Base-by-base conservation (phyloP, 2,113 vertebrate species). In the Acrocephalus kingi region DNA sequence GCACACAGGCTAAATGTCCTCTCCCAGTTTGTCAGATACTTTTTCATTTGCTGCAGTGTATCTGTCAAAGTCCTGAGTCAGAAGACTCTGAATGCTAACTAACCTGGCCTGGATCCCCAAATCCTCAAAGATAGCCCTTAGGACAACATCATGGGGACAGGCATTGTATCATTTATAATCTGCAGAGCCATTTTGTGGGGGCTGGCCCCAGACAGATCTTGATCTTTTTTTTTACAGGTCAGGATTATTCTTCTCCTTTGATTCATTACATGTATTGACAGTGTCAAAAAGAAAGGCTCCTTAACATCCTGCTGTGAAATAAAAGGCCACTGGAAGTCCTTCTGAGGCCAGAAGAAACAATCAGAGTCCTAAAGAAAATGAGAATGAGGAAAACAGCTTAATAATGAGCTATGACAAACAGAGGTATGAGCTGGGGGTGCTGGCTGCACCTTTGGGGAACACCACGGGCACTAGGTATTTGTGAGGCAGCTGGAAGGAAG, bases 91-190 rank as follows among this genome's bases (percentile, higher is more conserved):
- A 90, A 93, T 94, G 52, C 68, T 86, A 93, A 94, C 69, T 82
- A 92, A 66, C 12, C 21, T 72, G 86, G 93, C 79, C 72, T 68
- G 64, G 48, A 78, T 92, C 93, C 90, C 89, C 61, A 94, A 95
- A 80, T 84, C 68, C 68, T 95, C 93, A 63, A 93, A 51, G 90
- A 88, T 8, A 95, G 90, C 90, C 79, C 83, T 85, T 64, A 87
- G 64, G 83, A 66, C 49, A 78, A 56, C 67, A n/a, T 59, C 45
- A 48, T 80, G 48, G 61, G 18, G 67, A 75, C 67, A 87, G 39
- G 23, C 67, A 79, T 66, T 84, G 1, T 66, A 89, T 87, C 46
- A 55, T 59, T 64, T 83, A 55, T 59, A 75, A 89, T 72, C 80
- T 90, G 68, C 83, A 90, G 43, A 87, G 76, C 75, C 28, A 43